Base-by-base conservation (phyloP, 2,113 vertebrate species). In the Carlito syrichta region DNA sequence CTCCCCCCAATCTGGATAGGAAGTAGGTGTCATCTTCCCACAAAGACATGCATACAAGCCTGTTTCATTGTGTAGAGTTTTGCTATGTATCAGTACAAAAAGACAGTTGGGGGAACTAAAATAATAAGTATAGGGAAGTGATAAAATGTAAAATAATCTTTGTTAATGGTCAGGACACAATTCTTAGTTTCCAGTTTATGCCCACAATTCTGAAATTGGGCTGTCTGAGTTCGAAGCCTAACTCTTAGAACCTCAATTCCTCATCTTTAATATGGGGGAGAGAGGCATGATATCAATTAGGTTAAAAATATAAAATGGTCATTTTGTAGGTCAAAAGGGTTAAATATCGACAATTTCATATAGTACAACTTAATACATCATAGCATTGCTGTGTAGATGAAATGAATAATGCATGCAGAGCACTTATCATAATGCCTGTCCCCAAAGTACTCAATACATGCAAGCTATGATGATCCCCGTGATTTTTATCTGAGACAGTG, bases 281-380 rank as follows among this genome's bases (percentile, higher is more conserved):
- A 23, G 63, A 1, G 6, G 63, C 90, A 85, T 87, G 40, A 3
- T 84, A 63, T 96, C 79, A 95, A 0, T 92, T 54, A 68, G 73
- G 62, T 8, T 78, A 94, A 96, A 91, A 79, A 95, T 60, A 73
- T 88, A 85, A 91, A 96, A 91, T 83, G 76, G 69, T 58, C 68
- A 68, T 88, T 96, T 78, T 32, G 38, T 92, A 94, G 77, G 91
- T 73, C 94, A 95, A 2, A 96, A 11, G n/a, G 52, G 50, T 92
- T 94, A 92, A 32, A 78, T 93, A 89, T 92, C 88, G 88, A 76
- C 82, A 92, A 32, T 88, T 96, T 88, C 35, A 76, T 92, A 62
- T 50, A 94, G 74, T n/a, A 74, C 86, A 60, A 95, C 88, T 96
- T 94, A 95, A 93, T 91, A 56, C 78, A 93, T 96, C 73, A 52